Percentiles rank a stretch among this genome's conserved stretches.
Evolutionary conservation across 2,797 vertebrate species (phyloP).

Genomic region (Hephaestus fuliginosus): DNA sequence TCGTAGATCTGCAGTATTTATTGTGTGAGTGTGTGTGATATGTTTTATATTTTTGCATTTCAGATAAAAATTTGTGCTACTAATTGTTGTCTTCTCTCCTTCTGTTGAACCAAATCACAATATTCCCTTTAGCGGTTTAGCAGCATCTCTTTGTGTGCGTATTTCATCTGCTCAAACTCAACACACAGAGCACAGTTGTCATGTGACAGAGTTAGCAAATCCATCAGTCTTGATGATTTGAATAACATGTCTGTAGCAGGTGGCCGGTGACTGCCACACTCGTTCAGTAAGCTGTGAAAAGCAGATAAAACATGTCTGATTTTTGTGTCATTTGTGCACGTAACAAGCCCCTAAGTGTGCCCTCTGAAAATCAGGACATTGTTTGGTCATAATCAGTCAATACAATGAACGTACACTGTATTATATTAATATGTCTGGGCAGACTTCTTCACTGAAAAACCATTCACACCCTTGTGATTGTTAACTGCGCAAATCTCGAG

Average conservation of each 20-base stretch:
- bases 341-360: not conserved
- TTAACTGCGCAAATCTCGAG: not conserved
- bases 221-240: not conserved
- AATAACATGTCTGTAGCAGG: not conserved
- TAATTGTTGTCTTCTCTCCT: not conserved
- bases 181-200: not conserved
- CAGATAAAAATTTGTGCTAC: constrained; percentile 20
- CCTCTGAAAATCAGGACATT: not conserved
- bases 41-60: constrained; percentile 44
- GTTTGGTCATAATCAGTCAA: not conserved
- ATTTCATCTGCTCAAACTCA: not conserved
- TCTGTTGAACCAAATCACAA: not conserved
- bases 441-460: not conserved
- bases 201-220: not conserved
- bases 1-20: constrained; percentile 55
- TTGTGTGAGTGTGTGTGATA: constrained; percentile 42
- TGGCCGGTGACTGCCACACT: not conserved
- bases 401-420: not conserved
- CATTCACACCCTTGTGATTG: not conserved
- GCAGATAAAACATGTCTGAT: not conserved
- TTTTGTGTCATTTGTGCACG: not conserved
- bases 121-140: not conserved
- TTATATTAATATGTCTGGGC: not conserved
- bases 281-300: not conserved
- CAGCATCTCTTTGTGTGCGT: not conserved